Percentiles rank a stretch among this genome's conserved stretches.
phyloP scores from a whole-genome alignment of 2,797 vertebrate genomes.

The Anniella stebbinsi region DNA sequence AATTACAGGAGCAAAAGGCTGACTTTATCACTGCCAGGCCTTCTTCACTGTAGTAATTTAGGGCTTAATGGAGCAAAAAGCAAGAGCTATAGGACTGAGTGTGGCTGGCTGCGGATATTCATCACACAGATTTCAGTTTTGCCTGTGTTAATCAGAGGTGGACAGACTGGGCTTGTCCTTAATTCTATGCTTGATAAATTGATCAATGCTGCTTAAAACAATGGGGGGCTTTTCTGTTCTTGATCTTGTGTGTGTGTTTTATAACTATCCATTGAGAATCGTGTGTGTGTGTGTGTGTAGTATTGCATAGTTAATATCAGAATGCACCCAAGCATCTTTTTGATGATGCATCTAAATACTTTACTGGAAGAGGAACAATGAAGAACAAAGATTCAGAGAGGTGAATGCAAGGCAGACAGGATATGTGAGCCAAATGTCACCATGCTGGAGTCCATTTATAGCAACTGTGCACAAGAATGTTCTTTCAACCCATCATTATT shows the following conservation, averaged over 20 bases:
- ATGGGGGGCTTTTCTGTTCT: neutral
- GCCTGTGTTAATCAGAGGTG: neutral
- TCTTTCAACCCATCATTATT: slow-evolving; percentile 6
- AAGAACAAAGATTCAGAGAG: neutral
- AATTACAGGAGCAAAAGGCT: slow-evolving; percentile 42
- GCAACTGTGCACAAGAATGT: neutral
- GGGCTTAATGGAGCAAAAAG: slow-evolving; percentile 55
- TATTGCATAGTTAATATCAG: neutral
- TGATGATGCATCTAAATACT: rapidly evolving
- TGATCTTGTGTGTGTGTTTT: no score
- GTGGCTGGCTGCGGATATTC: slow-evolving; percentile 31
- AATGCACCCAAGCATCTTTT: neutral
- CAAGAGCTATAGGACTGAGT: slow-evolving; percentile 2
- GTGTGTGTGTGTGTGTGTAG: neutral
- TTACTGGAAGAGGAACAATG: neutral
- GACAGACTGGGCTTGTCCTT: neutral
- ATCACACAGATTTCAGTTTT: neutral
- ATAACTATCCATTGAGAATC: rapidly evolving
- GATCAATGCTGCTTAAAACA: neutral
- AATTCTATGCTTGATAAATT: slow-evolving; percentile 23
- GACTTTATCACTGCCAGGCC: slow-evolving; percentile 58
- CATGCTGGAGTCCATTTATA: slow-evolving; percentile 17
- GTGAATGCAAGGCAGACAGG: neutral
- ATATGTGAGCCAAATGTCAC: rapidly evolving
- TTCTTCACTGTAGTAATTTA: slow-evolving; percentile 42